phyloP scores from a whole-genome alignment of 2,888 invertebrate species.

The Timema cristinae region DNA sequence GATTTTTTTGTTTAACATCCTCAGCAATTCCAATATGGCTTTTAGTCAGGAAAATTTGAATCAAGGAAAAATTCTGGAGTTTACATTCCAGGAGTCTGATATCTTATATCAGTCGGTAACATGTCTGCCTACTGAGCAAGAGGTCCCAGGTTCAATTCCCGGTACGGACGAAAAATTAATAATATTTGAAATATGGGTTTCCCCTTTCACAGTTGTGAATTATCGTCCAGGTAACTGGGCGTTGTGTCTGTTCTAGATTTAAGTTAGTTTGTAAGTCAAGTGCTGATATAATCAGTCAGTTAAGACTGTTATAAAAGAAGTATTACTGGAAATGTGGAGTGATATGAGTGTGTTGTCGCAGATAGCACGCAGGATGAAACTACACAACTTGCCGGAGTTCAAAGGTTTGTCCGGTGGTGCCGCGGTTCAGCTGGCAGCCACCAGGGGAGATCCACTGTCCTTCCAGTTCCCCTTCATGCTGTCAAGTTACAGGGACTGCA shows the following conservation, averaged over 20 bases:
- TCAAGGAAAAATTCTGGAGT: not conserved
- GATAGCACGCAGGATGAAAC: constrained; percentile 76
- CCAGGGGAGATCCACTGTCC: constrained; percentile 57
- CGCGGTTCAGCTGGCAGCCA: constrained; percentile 75
- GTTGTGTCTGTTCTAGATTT: no score
- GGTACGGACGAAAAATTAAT: not conserved
- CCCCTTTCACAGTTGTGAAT: no score
- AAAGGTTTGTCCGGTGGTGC: constrained; percentile 73
- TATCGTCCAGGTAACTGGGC: no score
- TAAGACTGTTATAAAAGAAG: not conserved
- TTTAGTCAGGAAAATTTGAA: no score
- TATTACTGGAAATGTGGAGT: not conserved
- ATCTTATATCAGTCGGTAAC: no score
- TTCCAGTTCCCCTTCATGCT: constrained; percentile 67
- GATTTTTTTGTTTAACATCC: no score
- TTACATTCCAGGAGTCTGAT: not conserved
- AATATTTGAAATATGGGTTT: not conserved
- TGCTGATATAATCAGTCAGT: not conserved
- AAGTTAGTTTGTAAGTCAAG: no score
- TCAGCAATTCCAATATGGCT: no score
- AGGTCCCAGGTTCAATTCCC: no score
- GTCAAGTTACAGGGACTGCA: constrained; percentile 66
- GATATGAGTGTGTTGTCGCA: constrained; percentile 38
- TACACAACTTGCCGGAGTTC: constrained; percentile 72
- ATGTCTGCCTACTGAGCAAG: no score